Conservation (phyloP, 2,888 invertebrate genomes). For the Syrista parreyssii region DNA sequence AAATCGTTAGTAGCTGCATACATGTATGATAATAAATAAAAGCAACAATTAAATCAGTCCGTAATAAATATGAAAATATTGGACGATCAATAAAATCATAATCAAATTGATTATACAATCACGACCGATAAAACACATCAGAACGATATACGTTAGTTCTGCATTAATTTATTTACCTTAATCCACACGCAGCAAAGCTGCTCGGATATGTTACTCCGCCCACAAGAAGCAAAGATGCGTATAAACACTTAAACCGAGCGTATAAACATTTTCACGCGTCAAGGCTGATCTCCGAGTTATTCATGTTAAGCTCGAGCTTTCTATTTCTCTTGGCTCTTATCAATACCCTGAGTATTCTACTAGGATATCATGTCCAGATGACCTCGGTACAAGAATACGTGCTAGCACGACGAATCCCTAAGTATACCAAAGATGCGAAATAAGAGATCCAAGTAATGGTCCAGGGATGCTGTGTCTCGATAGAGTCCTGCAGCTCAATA, state of each 20-base stretch:
- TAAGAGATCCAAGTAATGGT: not conserved
- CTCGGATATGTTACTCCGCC: not conserved
- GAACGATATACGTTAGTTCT: not conserved
- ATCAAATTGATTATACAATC: not conserved
- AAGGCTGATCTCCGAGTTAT: not conserved
- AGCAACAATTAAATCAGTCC: not conserved
- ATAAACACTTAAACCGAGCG: not conserved
- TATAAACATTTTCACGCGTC: not conserved
- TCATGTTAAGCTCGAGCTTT: not conserved
- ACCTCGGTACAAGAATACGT: not conserved
- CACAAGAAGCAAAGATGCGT: not conserved
- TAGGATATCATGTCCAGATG: not conserved
- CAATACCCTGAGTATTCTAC: not conserved
- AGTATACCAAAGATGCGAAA: not conserved
- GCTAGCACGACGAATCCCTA: not conserved
- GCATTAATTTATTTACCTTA: not conserved
- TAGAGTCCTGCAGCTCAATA: slow-evolving; percentile 32
- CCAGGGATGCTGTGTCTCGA: slow-evolving; percentile 22
- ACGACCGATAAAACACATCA: not conserved
- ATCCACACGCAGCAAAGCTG: not conserved
- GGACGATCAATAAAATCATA: not conserved
- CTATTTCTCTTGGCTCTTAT: not conserved
- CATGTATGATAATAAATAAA: not conserved
- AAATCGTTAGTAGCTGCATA: not conserved
- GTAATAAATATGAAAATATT: not conserved